A percentile compares a stretch with the other conserved stretches of the same genome.
These are phyloP conservation scores for Panulirus ornatus DNA, from an alignment of 1,140 invertebrate genomes.

Conservation along the genomic window DNA sequence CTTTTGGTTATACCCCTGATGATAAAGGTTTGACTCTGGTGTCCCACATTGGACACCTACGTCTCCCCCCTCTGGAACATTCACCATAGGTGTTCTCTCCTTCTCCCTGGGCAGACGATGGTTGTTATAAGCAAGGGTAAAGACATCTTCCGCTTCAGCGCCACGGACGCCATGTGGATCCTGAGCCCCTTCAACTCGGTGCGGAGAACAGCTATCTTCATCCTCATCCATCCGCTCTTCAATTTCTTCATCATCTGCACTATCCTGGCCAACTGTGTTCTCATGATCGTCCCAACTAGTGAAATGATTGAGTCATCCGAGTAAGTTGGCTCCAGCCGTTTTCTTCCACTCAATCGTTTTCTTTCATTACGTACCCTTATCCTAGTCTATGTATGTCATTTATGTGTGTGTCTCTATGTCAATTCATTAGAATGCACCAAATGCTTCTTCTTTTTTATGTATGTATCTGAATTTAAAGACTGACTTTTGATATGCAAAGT, in stretches of 20 bases:
- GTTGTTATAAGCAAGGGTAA: slow-evolving; percentile 98
- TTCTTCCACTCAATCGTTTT: too few relatives aligned
- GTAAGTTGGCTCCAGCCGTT: slow-evolving; percentile 86
- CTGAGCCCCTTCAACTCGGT: slow-evolving; percentile 98
- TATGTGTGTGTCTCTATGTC: too few relatives aligned
- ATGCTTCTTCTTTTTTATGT: too few relatives aligned
- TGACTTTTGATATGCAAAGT: too few relatives aligned
- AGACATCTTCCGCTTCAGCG: slow-evolving; percentile 99
- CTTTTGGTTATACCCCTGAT: neutral
- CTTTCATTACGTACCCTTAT: too few relatives aligned
- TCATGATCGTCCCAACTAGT: slow-evolving; percentile 97
- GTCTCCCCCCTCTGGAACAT: neutral
- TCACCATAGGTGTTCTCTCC: too few relatives aligned
- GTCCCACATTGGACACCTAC: neutral
- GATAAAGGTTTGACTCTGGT: neutral
- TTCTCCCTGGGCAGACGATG: slow-evolving; percentile 89
- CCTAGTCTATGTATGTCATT: too few relatives aligned
- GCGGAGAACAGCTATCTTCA: slow-evolving; percentile 96
- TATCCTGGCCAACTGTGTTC: slow-evolving; percentile 97
- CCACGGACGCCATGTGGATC: slow-evolving; percentile 95
- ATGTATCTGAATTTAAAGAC: too few relatives aligned
- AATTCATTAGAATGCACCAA: too few relatives aligned
- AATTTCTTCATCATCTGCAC: slow-evolving; percentile 98
- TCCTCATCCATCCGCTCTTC: slow-evolving; percentile 98
- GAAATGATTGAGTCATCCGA: slow-evolving; percentile 96